Evolutionary conservation across 2,113 vertebrate species (phyloP).

Genomic region (Phrynosoma blainvillii): DNA sequence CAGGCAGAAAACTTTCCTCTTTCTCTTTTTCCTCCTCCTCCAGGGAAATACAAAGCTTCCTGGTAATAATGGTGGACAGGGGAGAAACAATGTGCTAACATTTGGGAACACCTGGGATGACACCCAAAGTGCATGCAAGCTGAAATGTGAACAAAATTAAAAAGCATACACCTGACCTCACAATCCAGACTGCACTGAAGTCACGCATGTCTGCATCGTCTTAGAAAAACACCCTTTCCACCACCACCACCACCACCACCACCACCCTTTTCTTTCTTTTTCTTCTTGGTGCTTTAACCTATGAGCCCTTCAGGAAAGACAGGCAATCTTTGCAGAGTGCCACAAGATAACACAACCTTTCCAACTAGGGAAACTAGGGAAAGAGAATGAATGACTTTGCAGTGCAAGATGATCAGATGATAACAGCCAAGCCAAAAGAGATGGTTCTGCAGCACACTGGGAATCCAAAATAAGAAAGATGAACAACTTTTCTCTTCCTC

Average conservation of each 20-base stretch:
- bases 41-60: background rate
- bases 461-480: constrained; percentile 28
- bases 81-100: background rate
- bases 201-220: background rate
- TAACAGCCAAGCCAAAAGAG: background rate
- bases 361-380: background rate
- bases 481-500: constrained; percentile 41
- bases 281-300: background rate
- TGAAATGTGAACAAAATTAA: background rate
- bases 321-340: background rate
- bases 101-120: background rate
- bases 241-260: no score
- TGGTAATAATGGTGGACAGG: background rate
- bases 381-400: background rate
- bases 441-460: background rate
- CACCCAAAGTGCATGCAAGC: background rate
- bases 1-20: background rate
- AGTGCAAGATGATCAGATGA: background rate
- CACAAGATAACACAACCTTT: background rate
- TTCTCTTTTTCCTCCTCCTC: background rate
- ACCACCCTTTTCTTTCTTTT: background rate
- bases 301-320: background rate
- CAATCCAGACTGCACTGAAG: background rate
- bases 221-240: background rate
- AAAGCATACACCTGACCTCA: background rate